Evolutionary conservation across 2,888 invertebrate genomes (phyloP).

Genomic region (Odontocerum albicorne): DNA sequence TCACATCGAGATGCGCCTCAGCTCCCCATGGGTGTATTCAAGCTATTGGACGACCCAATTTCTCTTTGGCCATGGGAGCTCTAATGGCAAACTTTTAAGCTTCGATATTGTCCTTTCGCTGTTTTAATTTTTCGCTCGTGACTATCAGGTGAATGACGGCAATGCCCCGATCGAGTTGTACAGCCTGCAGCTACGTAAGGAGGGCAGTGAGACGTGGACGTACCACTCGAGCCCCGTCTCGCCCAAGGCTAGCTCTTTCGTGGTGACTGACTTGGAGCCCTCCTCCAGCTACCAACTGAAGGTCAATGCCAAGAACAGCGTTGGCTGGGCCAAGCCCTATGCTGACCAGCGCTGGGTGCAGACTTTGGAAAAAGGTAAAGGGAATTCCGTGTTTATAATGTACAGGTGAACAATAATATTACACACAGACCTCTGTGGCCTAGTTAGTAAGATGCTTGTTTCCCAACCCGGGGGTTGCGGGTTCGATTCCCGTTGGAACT

Average conservation of each 20-base stretch:
- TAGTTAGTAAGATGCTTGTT: too few species aligned
- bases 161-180: slow-evolving; percentile 68
- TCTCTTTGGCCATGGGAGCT: too few species aligned
- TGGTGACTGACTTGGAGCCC: slow-evolving; percentile 66
- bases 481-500: too few species aligned
- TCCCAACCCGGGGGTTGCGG: too few species aligned
- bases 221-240: slow-evolving; percentile 63
- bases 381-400: too few species aligned
- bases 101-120: neutral
- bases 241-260: slow-evolving; percentile 66
- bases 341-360: slow-evolving; percentile 57
- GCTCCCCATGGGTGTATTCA: too few species aligned
- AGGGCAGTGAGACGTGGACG: slow-evolving; percentile 56
- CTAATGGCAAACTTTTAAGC: too few species aligned
- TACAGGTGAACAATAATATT: too few species aligned
- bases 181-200: slow-evolving; percentile 58
- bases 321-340: slow-evolving; percentile 60
- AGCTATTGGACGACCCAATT: too few species aligned
- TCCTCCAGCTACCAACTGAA: slow-evolving; percentile 68
- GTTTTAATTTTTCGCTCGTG: neutral
- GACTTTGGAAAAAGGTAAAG: slow-evolving; percentile 61
- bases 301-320: slow-evolving; percentile 67
- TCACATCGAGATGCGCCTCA: too few species aligned
- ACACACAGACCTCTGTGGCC: too few species aligned
- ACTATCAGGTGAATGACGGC: slow-evolving; percentile 59